Evolutionary conservation across 2,888 invertebrate genomes (phyloP).

Genomic region (Eucera pruinosa): DNA sequence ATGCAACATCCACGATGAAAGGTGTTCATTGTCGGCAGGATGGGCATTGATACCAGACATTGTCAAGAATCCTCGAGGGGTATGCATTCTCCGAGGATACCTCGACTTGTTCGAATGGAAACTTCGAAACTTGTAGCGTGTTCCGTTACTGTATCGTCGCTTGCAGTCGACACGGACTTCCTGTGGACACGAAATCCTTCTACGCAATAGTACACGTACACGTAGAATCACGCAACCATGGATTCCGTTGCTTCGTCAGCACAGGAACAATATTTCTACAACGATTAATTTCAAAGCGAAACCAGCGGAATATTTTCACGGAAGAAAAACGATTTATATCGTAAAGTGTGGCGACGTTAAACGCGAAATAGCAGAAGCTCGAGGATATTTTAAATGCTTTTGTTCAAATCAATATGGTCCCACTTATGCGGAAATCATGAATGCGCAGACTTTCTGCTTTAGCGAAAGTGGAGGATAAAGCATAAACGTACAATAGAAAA

Average conservation of each 20-base stretch:
- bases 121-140: conserved; percentile 49
- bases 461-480: no score
- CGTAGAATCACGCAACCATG: conserved; percentile 2
- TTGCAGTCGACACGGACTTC: conserved; percentile 21
- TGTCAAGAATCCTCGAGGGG: conserved; percentile 7
- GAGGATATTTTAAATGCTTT: not conserved
- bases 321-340: not conserved
- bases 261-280: conserved; percentile 3
- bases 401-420: no score
- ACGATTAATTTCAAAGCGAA: not conserved
- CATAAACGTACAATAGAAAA: no score
- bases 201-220: not conserved
- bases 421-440: no score
- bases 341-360: not conserved
- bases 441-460: no score
- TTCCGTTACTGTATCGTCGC: conserved; percentile 3
- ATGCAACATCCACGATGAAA: conserved; percentile 17
- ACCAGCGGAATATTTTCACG: not conserved
- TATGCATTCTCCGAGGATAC: conserved; percentile 45
- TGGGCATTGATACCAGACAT: conserved; percentile 53
- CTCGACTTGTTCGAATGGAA: conserved; percentile 49
- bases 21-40: conserved; percentile 37
- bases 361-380: not conserved
- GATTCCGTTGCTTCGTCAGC: not conserved
- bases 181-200: conserved; percentile 10